Conservation (phyloP, 2,797 vertebrate species). For the Enoplosus armatus region DNA sequence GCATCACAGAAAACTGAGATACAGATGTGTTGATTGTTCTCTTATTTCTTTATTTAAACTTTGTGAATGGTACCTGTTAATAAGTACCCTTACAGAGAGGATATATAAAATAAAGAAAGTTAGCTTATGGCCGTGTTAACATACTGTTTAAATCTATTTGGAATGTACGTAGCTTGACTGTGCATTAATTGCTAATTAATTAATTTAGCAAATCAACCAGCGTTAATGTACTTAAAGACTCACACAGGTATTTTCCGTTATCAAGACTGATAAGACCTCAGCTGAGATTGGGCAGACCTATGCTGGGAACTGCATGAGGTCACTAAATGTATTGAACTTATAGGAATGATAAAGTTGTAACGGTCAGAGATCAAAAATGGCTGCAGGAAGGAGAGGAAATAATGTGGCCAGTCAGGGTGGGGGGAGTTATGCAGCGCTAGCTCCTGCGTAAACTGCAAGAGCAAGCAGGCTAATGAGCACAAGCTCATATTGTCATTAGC, state of each 20-base stretch:
- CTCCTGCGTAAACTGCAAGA: background rate
- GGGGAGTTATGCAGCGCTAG: background rate
- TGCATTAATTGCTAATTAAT: background rate
- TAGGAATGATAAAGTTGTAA: background rate
- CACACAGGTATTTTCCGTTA: background rate
- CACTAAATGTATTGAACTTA: background rate
- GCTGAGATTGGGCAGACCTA: background rate
- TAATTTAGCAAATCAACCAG: background rate
- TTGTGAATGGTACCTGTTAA: background rate
- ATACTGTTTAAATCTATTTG: background rate
- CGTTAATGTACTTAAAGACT: background rate
- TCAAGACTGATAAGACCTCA: slow-evolving; percentile 3
- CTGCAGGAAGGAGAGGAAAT: background rate
- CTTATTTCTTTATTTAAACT: background rate
- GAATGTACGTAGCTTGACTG: background rate
- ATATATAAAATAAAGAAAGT: background rate
- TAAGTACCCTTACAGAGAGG: background rate
- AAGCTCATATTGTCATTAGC: background rate
- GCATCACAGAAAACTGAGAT: background rate
- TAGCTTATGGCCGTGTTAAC: background rate
- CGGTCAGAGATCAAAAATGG: background rate
- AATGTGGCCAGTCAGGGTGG: no score
- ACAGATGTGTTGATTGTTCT: background rate
- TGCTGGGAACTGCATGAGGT: background rate
- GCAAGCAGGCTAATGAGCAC: background rate